Evolutionary conservation across 2,113 vertebrate species (phyloP), one percentile per base, ranked within the genome.

Genomic region (Cephalopholis sonnerati): DNA sequence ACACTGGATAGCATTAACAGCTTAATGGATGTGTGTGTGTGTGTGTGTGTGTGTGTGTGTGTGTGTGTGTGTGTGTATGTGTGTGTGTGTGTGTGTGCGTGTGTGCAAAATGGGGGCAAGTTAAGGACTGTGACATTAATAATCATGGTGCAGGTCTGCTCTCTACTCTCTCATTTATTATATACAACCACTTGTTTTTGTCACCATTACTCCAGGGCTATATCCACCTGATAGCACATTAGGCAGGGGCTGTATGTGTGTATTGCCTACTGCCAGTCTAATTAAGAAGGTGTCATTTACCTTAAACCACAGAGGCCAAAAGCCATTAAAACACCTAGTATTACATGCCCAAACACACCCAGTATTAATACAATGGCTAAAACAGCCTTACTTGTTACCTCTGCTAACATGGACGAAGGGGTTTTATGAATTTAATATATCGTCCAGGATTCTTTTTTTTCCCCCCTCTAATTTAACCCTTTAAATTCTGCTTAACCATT

Each of bases 211-310:
- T 50, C 64, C 9, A 24, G 64, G 27, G 39, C 63, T 67, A 2
- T 36, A 32, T 57, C 13, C 24, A 67, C 25, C 25, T 68, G 53
- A 46, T 44, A 46, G 36, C 32, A 66, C 24, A 65, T 53, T 63
- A 51, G 58, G 15, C 13, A 44, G 25, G 3, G 29, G 65, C 44
- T 32, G 48, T 76, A 17, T 58, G 41, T 51, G 41, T 59, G 16
- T 32, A 27, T 48, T 51, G 17, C 29, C 29, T 46, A 27, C 27
- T 61, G 27, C 22, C 15, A 39, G 44, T 50, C n/a, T 53, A 69
- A 68, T 78, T 69, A 69, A 59, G 65, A 57, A 59, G 17, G 17
- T 62, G 57, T 62, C 50, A 55, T 76, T 55, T 66, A 29, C 61
- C 18, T 46, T 51, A 53, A 53, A 53, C 76, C 54, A 61, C 44